Conservation (phyloP, 2,113 vertebrate genomes). For the Lepus americanus region DNA sequence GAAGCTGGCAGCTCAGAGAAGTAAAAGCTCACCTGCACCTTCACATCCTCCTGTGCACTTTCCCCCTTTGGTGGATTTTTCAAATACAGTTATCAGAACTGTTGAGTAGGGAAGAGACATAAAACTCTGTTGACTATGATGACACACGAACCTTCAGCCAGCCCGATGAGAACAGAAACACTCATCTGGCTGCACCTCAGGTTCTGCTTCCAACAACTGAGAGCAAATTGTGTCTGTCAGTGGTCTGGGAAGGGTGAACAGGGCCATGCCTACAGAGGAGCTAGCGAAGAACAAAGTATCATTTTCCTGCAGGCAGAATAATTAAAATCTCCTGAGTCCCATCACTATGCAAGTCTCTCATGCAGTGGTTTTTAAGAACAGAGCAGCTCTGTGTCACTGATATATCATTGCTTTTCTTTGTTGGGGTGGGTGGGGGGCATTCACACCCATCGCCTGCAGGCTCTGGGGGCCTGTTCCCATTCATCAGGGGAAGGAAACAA, state of each 20-base stretch:
- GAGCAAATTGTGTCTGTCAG: neutral
- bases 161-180: neutral
- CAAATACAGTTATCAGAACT: neutral
- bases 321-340: constrained; percentile 78
- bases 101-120: neutral
- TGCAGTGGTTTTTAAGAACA: constrained; percentile 82
- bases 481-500: constrained; percentile 70
- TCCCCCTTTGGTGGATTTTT: constrained; percentile 27
- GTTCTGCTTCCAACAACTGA: neutral
- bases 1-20: neutral
- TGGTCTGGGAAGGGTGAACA: constrained; percentile 28
- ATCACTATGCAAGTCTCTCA: constrained; percentile 72
- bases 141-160: neutral
- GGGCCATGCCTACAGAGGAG: neutral
- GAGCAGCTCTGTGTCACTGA: constrained; percentile 73
- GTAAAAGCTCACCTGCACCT: neutral
- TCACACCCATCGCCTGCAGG: constrained; percentile 66
- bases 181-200: neutral
- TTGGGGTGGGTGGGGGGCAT: constrained; percentile 61
- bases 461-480: constrained; percentile 66
- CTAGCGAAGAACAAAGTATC: constrained; percentile 63
- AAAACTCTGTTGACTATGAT: neutral
- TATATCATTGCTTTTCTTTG: constrained; percentile 81
- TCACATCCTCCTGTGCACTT: neutral
- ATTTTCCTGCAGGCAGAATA: constrained; percentile 69